phyloP scores from a whole-genome alignment of 1,140 invertebrate species.

The Homarus americanus region DNA sequence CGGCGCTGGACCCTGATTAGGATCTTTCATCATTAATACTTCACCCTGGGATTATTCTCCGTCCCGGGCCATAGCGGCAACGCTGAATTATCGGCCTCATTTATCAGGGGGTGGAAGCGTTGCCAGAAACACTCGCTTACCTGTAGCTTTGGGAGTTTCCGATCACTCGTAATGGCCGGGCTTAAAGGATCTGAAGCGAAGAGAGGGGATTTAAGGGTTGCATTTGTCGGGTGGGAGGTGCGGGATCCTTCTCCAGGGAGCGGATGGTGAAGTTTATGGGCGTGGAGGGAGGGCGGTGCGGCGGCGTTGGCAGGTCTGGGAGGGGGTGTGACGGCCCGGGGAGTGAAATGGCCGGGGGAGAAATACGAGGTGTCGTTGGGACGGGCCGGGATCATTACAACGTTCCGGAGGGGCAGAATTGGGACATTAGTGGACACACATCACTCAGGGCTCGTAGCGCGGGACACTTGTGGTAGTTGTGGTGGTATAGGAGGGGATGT shows the following conservation, averaged over 20 bases:
- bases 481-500: slow-evolving; percentile 6
- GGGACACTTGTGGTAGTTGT: background rate
- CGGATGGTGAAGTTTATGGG: background rate
- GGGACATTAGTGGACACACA: slow-evolving; percentile 38
- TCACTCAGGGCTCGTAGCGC: background rate
- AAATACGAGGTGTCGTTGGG: slow-evolving; percentile 33
- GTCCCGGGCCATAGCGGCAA: background rate
- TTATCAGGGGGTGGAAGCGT: background rate
- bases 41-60: slow-evolving; percentile 35
- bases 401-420: slow-evolving; percentile 34
- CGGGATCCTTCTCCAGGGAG: background rate
- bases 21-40: slow-evolving; percentile 62
- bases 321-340: background rate
- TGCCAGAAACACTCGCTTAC: background rate
- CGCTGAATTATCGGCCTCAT: slow-evolving; percentile 23
- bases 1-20: slow-evolving; percentile 43
- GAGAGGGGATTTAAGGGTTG: background rate
- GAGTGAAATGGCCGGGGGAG: background rate
- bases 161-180: background rate
- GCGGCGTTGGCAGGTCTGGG: background rate
- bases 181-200: slow-evolving; percentile 20
- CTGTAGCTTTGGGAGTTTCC: slow-evolving; percentile 9
- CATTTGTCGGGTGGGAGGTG: background rate
- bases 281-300: background rate
- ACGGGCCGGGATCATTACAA: slow-evolving; percentile 32